These are phyloP conservation scores for Tetrapedia diversipes DNA, from an alignment of 2,888 invertebrate species.

Conservation along the genomic window DNA sequence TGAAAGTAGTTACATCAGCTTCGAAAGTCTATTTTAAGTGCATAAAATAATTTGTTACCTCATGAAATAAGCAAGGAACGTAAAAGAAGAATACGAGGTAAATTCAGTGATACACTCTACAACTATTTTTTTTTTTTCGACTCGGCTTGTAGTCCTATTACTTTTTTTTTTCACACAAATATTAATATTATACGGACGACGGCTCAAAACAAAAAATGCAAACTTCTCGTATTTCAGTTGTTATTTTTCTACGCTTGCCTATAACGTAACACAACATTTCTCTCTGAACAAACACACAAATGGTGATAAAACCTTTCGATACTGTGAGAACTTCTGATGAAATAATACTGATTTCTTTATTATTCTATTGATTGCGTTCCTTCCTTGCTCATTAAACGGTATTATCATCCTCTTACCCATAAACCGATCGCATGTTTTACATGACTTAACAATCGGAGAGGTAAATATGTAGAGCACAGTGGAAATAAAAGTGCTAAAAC, in stretches of 20 bases:
- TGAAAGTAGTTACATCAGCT: not conserved
- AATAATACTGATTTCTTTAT: conserved; percentile 30
- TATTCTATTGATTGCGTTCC: not conserved
- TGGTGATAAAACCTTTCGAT: not conserved
- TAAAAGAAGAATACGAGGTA: conserved; percentile 24
- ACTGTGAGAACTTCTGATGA: conserved; percentile 5
- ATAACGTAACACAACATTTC: not conserved
- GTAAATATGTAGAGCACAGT: not conserved
- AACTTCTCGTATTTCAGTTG: not conserved
- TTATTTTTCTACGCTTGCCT: not conserved
- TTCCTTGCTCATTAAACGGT: conserved; percentile 3
- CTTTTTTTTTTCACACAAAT: conserved; percentile 10
- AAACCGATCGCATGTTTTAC: not conserved
- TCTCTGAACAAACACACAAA: not conserved
- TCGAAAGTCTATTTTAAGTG: not conserved
- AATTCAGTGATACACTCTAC: conserved; percentile 18
- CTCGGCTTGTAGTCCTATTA: not conserved
- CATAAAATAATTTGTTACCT: conserved; percentile 15
- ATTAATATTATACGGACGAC: conserved; percentile 1
- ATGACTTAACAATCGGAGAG: not conserved
- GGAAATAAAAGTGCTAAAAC: not conserved
- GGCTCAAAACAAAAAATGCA: conserved; percentile 15
- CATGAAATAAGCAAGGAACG: conserved; percentile 10
- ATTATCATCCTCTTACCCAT: not conserved
- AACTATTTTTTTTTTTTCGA: conserved; percentile 23